Evolutionary conservation across 2,113 vertebrate species (phyloP).

Genomic region (Benitochromis conjunctus): DNA sequence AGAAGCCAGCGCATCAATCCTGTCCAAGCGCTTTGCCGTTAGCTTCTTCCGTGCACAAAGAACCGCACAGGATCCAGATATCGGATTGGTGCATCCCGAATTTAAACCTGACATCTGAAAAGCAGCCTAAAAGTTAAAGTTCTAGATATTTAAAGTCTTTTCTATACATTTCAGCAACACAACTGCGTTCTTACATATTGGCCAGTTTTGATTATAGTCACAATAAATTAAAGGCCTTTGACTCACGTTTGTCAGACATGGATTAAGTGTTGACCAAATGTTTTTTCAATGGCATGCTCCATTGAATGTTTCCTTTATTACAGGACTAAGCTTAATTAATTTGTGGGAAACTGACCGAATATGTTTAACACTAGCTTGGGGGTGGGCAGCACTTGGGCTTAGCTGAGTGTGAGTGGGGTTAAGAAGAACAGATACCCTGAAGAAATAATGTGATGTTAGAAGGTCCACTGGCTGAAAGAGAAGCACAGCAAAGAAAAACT

Average conservation of each 20-base stretch:
- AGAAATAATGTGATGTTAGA: conserved; percentile 26
- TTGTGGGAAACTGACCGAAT: not conserved
- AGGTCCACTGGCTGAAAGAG: conserved; percentile 4
- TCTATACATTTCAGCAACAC: not conserved
- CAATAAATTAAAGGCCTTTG: not conserved
- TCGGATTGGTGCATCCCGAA: not conserved
- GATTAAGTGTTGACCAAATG: not conserved
- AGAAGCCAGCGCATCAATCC: not conserved
- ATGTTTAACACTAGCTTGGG: not conserved
- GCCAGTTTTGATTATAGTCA: not conserved
- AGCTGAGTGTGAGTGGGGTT: not conserved
- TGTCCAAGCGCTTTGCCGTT: not conserved
- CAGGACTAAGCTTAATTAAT: not conserved
- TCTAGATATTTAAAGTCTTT: not conserved
- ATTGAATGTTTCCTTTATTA: accelerated
- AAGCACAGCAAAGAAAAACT: conserved; percentile 45
- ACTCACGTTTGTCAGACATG: not conserved
- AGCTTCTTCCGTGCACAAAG: not conserved
- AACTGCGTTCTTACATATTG: not conserved
- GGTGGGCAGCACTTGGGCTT: not conserved
- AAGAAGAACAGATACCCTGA: not conserved
- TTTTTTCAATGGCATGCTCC: not conserved
- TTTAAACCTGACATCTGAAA: not conserved
- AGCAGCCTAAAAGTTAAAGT: not conserved
- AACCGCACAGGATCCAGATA: not conserved